Conservation (phyloP, 2,113 vertebrate species). For the Sander lucioperca region DNA sequence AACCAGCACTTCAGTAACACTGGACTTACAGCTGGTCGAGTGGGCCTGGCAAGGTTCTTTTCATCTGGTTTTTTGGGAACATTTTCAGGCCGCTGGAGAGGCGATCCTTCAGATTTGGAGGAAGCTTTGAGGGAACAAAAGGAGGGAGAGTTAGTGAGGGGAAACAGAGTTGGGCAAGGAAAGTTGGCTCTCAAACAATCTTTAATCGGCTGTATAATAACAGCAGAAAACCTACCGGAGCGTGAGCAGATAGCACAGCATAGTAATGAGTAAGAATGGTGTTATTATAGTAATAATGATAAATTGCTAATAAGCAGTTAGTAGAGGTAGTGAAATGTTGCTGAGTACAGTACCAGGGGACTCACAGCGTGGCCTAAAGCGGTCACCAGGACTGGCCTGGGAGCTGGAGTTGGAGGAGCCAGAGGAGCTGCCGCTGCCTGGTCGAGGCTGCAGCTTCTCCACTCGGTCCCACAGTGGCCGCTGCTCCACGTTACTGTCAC, state of each 20-base stretch:
- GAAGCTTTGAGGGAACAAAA: slow-evolving; percentile 85
- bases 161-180: slow-evolving; percentile 14
- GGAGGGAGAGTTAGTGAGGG: slow-evolving; percentile 51
- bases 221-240: neutral
- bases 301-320: neutral
- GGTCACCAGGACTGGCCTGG: slow-evolving; percentile 93
- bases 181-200: neutral
- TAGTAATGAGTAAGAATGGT: neutral
- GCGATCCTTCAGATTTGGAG: slow-evolving; percentile 96
- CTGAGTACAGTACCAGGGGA: slow-evolving; percentile 59
- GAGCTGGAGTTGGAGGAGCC: slow-evolving; percentile 93
- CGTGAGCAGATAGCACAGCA: neutral
- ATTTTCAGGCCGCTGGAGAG: slow-evolving; percentile 92
- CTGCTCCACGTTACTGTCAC: slow-evolving; percentile 89
- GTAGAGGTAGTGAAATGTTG: slow-evolving; percentile 14
- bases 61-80: slow-evolving; percentile 92
- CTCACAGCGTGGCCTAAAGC: slow-evolving; percentile 96
- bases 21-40: slow-evolving; percentile 91
- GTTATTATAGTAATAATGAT: neutral
- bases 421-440: slow-evolving; percentile 95
- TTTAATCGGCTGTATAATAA: neutral
- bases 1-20: slow-evolving; percentile 9
- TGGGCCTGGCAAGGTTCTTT: slow-evolving; percentile 90
- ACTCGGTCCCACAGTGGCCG: slow-evolving; percentile 97
- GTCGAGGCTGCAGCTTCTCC: slow-evolving; percentile 94